Evolutionary conservation across 2,888 invertebrate genomes (phyloP), one percentile per base, ranked within the genome.

Genomic region (Linnaemya vulpina): DNA sequence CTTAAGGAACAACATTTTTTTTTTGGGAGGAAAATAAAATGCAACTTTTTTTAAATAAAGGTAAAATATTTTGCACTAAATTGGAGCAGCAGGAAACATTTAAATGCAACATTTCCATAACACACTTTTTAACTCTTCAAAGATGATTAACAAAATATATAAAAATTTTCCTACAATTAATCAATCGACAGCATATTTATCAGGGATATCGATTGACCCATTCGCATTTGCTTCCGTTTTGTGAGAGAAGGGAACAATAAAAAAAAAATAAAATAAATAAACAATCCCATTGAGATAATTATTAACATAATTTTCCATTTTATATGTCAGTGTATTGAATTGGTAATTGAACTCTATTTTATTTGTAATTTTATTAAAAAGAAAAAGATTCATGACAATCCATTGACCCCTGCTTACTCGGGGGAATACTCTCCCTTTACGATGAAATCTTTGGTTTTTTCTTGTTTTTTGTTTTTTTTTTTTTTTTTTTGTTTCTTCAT

Each of bases 371-470:
- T 63, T 17, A 63, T 76, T 60, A 20, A 76, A 49, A 71, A 74
- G 43, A 63, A 70, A 62, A 53, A 74, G n/a, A 67, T 63, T 74
- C 83, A 83, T 75, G 68, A 83, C 63, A 79, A 79, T 83, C 4
- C 83, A 65, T 75, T 84, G 79, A 84, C 70, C 83, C 53, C 55
- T n/a, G n/a, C n/a, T 30, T 55, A 63, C 68, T 62, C 49, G 17
- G 46, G 71, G 70, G 62, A 60, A 51, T 60, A 68, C 68, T 60
- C 20, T 35, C 15, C 11, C 4, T 40, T 35, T 15, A 43, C 15
- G 35, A 22, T 49, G 8, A 65, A 75, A 65, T 30, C 17, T 20
- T 76, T 55, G n/a, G n/a, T n/a, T n/a, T n/a, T n/a, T n/a, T n/a
- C n/a, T n/a, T n/a, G n/a, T n/a, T n/a, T n/a, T n/a, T n/a, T n/a